Base-by-base conservation (phyloP, 1,140 invertebrate genomes). In the Holcopasites calliopsidis region DNA sequence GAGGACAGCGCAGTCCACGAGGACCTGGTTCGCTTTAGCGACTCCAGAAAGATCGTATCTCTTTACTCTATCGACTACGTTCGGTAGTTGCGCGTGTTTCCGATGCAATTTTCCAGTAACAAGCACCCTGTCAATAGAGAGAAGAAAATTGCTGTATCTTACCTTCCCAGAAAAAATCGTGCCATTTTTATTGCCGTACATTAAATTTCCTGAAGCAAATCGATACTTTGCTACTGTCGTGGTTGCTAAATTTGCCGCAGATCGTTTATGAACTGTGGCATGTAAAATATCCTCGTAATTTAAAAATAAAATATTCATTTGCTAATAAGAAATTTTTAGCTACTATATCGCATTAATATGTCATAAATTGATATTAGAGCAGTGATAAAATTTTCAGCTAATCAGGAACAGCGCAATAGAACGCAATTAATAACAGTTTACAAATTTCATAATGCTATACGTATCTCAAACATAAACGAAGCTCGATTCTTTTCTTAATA, bases 61-160 rank as follows among this genome's bases (percentile, higher is more conserved):
- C 49, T 61, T 49, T 69, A 31, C 76, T 87, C 87, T 83, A 87
- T 87, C 80, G 76, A 81, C 77, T 84, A 69, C 77, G 55, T 76
- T 79, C 58, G 50, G 66, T 87, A 69, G 61, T 86, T 85, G 85
- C 80, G 77, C 58, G 69, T 58, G 60, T 69, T 80, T 79, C 44
- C 52, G 44, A 70, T 74, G 60, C 68, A 80, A 77, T 78, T 83
- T 80, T 85, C 69, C 52, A 57, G 26, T 52, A 42, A 52, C 54
- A 54, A 52, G 44, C 47, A 42, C 49, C 40, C 21, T 68, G 42
- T 72, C 42, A 42, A 65, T 70, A 21, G n/a, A 47, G 13, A 7
- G 54, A 47, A 62, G 65, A 55, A 66, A 80, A 80, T 64, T 50
- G 11, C 16, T 21, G 16, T 40, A 11, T 76, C 71, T 61, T n/a